Evolutionary conservation across 2,113 vertebrate genomes (phyloP), one percentile per base, ranked within the genome.

Genomic region (Toxotes chatareus): DNA sequence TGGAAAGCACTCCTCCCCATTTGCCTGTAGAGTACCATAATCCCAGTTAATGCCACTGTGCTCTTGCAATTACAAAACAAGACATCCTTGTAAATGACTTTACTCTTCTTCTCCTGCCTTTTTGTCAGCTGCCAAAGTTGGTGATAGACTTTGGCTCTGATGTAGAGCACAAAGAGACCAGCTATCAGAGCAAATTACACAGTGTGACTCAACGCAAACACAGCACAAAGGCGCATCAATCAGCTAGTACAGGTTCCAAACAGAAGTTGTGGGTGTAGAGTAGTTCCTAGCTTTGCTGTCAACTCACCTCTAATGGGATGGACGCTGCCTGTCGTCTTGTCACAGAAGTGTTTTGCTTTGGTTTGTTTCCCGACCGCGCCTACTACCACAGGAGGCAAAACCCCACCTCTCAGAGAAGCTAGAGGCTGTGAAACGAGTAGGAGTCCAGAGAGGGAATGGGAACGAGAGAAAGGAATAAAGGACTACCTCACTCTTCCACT

Each of bases 401-500:
- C 77, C 51, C 60, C 60, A 90, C 77, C 77, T 84, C 53, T 55
- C 66, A 49, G 65, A 80, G 21, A n/a, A 38, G 63, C 83, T 63
- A 14, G 81, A 71, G 68, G 80, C 81, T 82, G 70, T 34, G 51
- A 82, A 53, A 82, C 73, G 51, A 76, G 72, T 59, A 75, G 65
- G 68, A 73, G 88, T 81, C 89, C 79, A 62, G 55, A 79, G 80
- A 91, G 38, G 76, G 81, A 85, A 81, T 73, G 82, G 76, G 71
- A 83, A 66, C 0, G 4, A 59, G 59, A 80, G 82, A 74, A 53
- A 79, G 83, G 69, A 82, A 79, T 70, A 87, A 82, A 89, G 79
- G 74, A 87, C 80, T 80, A 84, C 69, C 79, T 91, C 87, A 69
- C 86, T 82, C 80, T 78, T 90, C 69, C 79, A 87, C 90, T 92